Evolutionary conservation across 2,797 vertebrate species (phyloP), one percentile per base, ranked within the genome.

Genomic region (Sebastes itinus): DNA sequence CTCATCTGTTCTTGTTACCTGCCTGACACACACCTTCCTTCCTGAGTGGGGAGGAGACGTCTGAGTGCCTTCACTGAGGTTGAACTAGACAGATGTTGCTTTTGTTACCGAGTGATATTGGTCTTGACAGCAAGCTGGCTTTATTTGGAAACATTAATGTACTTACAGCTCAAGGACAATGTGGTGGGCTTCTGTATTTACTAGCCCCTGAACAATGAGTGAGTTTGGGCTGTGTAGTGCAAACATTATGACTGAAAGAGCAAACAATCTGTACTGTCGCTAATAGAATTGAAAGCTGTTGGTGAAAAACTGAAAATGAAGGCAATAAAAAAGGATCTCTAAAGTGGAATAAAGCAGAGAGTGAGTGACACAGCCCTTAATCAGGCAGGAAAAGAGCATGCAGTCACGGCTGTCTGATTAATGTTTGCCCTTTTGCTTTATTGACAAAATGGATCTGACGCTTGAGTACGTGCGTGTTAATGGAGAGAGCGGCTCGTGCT

Each of bases 341-440:
- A 25, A 80, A 85, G 79, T 66, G 76, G 73, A 81, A 75, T 64
- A 72, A 75, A 61, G 75, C 68, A 30, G 33, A 77, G 56, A 23
- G 16, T 85, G 92, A 94, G 78, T 78, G 90, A 87, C 85, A 72
- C n/a, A 0, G 77, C 3, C 60, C 55, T 80, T 92, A 88, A 92
- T 87, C 75, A 38, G 75, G 52, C 60, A 58, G 76, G 90, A 92
- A 92, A 87, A 93, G 90, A 92, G 87, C 92, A 91, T 25, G 71
- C 65, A 58, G 85, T 74, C 84, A 79, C 55, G 76, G 84, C 88
- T 86, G 84, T 88, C 87, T 81, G 89, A 90, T 90, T 87, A 87
- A 90, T 72, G 75, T 72, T 67, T 90, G 87, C 77, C 90, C 88
- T 93, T 93, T 93, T 23, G 35, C 66, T 80, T 87, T 88, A 85